Evolutionary conservation across 1,140 invertebrate species (phyloP).

Genomic region (Ectropis grisescens): DNA sequence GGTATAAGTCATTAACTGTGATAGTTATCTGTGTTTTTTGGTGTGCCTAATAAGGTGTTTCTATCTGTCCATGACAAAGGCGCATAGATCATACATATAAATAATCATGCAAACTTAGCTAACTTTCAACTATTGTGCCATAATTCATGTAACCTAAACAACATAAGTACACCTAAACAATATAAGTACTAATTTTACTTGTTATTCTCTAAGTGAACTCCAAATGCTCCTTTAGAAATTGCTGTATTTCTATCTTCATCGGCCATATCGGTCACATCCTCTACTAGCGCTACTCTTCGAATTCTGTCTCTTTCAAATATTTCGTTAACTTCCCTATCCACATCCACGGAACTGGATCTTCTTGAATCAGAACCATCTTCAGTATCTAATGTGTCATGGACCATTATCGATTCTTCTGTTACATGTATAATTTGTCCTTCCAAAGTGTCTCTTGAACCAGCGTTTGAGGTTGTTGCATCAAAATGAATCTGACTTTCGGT

Average conservation of each 20-base stretch:
- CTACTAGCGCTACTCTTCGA: slow-evolving; percentile 11
- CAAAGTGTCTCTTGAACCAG: slow-evolving; percentile 29
- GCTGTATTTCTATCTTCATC: slow-evolving; percentile 19
- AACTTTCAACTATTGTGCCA: too few relatives aligned
- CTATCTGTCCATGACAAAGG: too few relatives aligned
- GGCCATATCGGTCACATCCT: slow-evolving; percentile 8
- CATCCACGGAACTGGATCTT: slow-evolving; percentile 49
- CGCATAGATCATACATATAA: too few relatives aligned
- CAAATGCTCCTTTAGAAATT: slow-evolving; percentile 29
- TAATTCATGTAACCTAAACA: too few relatives aligned
- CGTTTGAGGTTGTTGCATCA: slow-evolving; percentile 22
- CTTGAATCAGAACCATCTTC: slow-evolving; percentile 25
- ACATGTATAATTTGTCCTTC: slow-evolving; percentile 41
- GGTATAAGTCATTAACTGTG: too few relatives aligned
- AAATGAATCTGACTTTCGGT: slow-evolving; percentile 17
- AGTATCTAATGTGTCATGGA: slow-evolving; percentile 32
- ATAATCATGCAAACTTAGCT: too few relatives aligned
- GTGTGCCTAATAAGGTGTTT: too few relatives aligned
- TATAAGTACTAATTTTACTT: too few relatives aligned
- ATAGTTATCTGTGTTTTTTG: too few relatives aligned
- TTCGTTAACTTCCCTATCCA: slow-evolving; percentile 51
- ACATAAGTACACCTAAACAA: too few relatives aligned
- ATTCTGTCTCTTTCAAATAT: slow-evolving; percentile 42
- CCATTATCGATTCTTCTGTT: slow-evolving; percentile 30
- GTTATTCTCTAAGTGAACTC: slow-evolving; percentile 18